A percentile compares a stretch with the other conserved stretches of the same genome.
Evolutionary conservation across 2,888 invertebrate species (phyloP).

Genomic region (Eristalis tenax): DNA sequence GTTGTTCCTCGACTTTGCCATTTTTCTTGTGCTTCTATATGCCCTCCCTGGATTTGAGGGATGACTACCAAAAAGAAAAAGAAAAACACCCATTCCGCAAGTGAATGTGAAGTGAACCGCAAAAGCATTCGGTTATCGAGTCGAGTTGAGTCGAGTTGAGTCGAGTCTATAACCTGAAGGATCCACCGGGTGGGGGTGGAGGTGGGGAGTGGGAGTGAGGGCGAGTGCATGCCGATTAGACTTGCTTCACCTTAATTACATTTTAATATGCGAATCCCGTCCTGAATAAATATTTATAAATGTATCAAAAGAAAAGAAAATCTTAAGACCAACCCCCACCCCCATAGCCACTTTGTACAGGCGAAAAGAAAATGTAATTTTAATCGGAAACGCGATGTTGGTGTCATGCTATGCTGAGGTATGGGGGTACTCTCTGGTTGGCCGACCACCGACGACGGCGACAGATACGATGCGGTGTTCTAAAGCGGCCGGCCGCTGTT

Average conservation of each 20-base stretch:
- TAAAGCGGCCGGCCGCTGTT: no score
- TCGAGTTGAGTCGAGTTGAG: not conserved
- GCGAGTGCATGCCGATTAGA: constrained; percentile 35
- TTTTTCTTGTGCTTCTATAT: not conserved
- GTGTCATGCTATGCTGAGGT: not conserved
- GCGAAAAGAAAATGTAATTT: constrained; percentile 31
- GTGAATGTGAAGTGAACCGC: not conserved
- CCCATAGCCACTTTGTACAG: not conserved
- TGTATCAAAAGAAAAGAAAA: not conserved
- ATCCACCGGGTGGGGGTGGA: no score
- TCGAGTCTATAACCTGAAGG: not conserved
- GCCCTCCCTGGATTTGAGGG: not conserved
- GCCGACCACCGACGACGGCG: no score
- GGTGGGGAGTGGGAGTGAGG: no score
- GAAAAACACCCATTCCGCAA: not conserved
- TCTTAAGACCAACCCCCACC: not conserved
- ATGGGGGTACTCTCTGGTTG: no score
- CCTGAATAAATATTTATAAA: constrained; percentile 42
- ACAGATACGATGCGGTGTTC: no score
- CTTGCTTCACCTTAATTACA: constrained; percentile 45
- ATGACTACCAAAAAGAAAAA: not conserved
- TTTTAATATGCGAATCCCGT: constrained; percentile 48
- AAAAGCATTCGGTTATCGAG: not conserved
- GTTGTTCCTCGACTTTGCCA: not conserved
- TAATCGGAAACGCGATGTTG: constrained; percentile 5